Conservation (phyloP, 2,888 invertebrate species). For the Diploptera punctata region DNA sequence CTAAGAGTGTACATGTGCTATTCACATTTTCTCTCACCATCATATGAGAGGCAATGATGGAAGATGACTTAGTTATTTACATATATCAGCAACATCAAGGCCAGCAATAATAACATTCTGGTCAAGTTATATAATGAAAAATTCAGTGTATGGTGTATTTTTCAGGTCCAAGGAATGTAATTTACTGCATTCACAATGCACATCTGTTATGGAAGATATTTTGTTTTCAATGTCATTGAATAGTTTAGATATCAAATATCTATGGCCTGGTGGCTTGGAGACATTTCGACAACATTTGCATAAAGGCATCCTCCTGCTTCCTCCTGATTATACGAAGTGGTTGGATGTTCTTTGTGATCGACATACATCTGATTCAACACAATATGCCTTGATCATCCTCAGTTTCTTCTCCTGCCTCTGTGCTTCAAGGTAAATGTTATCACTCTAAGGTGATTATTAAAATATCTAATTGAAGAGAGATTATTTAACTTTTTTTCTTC, state of each 20-base stretch:
- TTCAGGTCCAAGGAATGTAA: neutral
- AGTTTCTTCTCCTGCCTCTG: slow-evolving; percentile 20
- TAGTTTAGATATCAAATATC: neutral
- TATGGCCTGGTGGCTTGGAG: neutral
- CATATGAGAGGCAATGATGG: no score
- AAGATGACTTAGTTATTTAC: no score
- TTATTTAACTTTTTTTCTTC: no score
- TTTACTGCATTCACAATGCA: neutral
- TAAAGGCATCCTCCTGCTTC: slow-evolving; percentile 12
- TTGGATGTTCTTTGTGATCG: neutral
- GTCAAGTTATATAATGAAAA: no score
- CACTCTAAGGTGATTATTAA: no score
- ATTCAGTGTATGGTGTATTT: no score
- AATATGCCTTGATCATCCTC: slow-evolving; percentile 14
- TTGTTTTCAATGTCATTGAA: slow-evolving; percentile 8
- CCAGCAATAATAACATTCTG: no score
- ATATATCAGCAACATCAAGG: no score
- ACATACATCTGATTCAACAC: neutral
- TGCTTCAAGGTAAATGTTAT: slow-evolving; percentile 8
- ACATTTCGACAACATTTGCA: slow-evolving; percentile 8
- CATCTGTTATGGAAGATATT: slow-evolving; percentile 1
- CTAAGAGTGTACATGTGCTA: no score
- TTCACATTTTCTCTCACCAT: no score
- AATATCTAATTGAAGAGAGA: no score
- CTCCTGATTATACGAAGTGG: neutral